Percentiles rank a stretch among this genome's conserved stretches.
Evolutionary conservation across 2,797 vertebrate genomes (phyloP).

Genomic region (Sciurus vulgaris): DNA sequence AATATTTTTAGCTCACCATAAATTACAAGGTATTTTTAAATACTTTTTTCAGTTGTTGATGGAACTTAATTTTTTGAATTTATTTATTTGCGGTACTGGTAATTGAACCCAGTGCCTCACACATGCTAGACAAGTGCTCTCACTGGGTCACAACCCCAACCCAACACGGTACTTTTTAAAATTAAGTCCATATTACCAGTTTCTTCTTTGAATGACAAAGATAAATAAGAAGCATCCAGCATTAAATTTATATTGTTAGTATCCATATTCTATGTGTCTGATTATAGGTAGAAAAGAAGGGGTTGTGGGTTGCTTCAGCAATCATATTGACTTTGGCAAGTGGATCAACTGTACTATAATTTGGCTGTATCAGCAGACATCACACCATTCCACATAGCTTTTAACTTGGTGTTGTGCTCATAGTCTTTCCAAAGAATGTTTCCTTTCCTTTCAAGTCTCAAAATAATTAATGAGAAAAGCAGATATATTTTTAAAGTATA

Average conservation of each 20-base stretch:
- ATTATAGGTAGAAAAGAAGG: not conserved
- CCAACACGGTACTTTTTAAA: slow-evolving; percentile 65
- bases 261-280: slow-evolving; percentile 50
- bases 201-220: slow-evolving; percentile 67
- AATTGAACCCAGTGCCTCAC: too few relatives aligned
- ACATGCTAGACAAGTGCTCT: too few relatives aligned
- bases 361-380: slow-evolving; percentile 80
- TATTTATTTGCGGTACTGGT: too few relatives aligned
- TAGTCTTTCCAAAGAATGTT: slow-evolving; percentile 65
- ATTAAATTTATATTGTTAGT: slow-evolving; percentile 72
- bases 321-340: slow-evolving; percentile 83
- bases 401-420: slow-evolving; percentile 74
- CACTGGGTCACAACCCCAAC: too few relatives aligned
- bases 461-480: slow-evolving; percentile 77
- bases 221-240: slow-evolving; percentile 76
- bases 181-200: slow-evolving; percentile 71
- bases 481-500: slow-evolving; percentile 59
- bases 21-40: slow-evolving; percentile 66
- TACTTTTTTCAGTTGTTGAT: too few relatives aligned
- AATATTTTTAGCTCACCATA: slow-evolving; percentile 43
- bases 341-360: slow-evolving; percentile 35
- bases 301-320: slow-evolving; percentile 66
- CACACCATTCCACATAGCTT: slow-evolving; percentile 82
- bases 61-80: too few relatives aligned
- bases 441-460: slow-evolving; percentile 68